Evolutionary conservation across 2,797 vertebrate species (phyloP).

Genomic region (Fistularia tabacaria): DNA sequence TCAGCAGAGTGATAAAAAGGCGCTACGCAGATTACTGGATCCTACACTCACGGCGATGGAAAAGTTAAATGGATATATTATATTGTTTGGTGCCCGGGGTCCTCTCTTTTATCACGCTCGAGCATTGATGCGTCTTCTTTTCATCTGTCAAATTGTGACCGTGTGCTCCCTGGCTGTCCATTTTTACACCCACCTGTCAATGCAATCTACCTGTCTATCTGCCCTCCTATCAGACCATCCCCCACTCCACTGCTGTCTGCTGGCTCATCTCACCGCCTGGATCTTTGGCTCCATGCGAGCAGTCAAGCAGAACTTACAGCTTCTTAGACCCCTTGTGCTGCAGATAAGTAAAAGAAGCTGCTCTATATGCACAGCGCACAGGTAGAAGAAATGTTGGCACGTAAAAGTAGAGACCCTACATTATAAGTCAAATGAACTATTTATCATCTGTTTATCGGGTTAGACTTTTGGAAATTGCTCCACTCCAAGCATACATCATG

Average conservation of each 20-base stretch:
- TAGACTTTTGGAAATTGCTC: slow-evolving; percentile 8
- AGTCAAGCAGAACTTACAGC: slow-evolving; percentile 54
- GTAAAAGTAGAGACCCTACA: slow-evolving; percentile 1
- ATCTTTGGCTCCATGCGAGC: slow-evolving; percentile 42
- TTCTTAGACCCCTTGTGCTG: slow-evolving; percentile 22
- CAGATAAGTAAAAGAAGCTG: slow-evolving; percentile 7
- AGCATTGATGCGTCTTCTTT: slow-evolving; percentile 32
- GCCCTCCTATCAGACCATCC: slow-evolving; percentile 20
- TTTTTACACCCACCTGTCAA: slow-evolving; percentile 8
- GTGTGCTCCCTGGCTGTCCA: slow-evolving; percentile 12
- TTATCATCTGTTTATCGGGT: slow-evolving; percentile 11
- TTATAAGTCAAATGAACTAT: slow-evolving; percentile 8
- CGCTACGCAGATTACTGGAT: too few relatives aligned
- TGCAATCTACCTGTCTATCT: slow-evolving; percentile 24
- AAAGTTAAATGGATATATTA: too few relatives aligned
- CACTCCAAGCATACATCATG: neutral
- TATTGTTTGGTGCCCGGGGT: neutral
- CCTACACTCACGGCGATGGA: too few relatives aligned
- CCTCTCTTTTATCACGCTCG: slow-evolving; percentile 14
- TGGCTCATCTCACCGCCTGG: slow-evolving; percentile 38
- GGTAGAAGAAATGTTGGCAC: slow-evolving; percentile 2
- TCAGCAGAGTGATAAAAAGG: too few relatives aligned
- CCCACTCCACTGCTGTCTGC: slow-evolving; percentile 15
- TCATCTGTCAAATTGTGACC: slow-evolving; percentile 11
- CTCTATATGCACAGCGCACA: slow-evolving; percentile 28